phyloP scores from a whole-genome alignment of 2,888 invertebrate genomes.

The Rapana venosa region DNA sequence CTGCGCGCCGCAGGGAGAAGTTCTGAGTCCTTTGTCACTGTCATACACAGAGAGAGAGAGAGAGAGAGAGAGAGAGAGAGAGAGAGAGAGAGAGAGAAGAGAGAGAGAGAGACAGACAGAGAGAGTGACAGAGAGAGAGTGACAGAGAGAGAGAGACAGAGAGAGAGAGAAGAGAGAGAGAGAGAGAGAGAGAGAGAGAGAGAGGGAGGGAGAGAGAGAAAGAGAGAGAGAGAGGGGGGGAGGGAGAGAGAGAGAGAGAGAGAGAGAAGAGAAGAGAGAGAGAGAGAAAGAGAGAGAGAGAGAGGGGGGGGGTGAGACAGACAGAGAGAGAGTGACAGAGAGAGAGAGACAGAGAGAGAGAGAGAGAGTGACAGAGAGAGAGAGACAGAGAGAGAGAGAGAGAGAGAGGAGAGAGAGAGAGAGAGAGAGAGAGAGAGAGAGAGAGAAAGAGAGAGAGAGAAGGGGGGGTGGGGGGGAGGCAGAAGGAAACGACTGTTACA shows the following conservation, averaged over 20 bases:
- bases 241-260: background rate
- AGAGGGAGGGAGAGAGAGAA: slow-evolving; percentile 40
- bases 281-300: slow-evolving; percentile 31
- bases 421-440: background rate
- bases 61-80: background rate
- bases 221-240: slow-evolving; percentile 17
- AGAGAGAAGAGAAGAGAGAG: slow-evolving; percentile 38
- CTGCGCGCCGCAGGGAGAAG: too few relatives aligned
- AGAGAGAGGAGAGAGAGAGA: background rate
- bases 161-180: background rate
- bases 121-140: background rate
- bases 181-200: slow-evolving; percentile 36
- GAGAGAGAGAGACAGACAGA: background rate
- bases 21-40: too few relatives aligned
- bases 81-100: background rate
- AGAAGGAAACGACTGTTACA: too few relatives aligned
- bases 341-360: background rate
- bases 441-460: too few relatives aligned
- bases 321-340: background rate
- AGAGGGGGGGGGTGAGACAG: background rate
- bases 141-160: background rate
- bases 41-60: background rate
- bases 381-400: too few relatives aligned
- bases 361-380: background rate
- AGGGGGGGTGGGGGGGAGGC: too few relatives aligned